A percentile compares a stretch with the other conserved stretches of the same genome.
Conservation (phyloP, 2,797 vertebrate species). For the Antennarius maculatus region DNA sequence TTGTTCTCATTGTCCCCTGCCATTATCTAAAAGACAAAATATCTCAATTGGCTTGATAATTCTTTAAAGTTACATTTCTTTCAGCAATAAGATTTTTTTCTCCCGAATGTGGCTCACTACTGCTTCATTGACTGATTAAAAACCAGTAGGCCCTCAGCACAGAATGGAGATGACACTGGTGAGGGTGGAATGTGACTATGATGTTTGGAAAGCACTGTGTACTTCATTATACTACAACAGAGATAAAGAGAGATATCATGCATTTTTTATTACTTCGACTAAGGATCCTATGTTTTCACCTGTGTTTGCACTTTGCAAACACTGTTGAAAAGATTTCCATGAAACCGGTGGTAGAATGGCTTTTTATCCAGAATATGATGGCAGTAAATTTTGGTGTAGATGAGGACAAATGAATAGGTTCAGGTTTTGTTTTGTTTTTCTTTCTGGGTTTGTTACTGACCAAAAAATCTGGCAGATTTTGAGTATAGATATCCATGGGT, state of each 20-base stretch:
- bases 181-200: constrained; percentile 37
- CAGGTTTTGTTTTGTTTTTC: no score
- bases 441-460: no score
- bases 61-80: constrained; percentile 10
- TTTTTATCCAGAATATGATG: no score
- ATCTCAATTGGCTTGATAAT: constrained; percentile 4
- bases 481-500: no score
- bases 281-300: no score
- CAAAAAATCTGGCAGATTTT: no score
- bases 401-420: no score
- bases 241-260: constrained; percentile 25
- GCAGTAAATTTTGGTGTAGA: no score
- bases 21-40: constrained; percentile 9
- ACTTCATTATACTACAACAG: constrained; percentile 16
- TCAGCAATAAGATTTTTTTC: neutral
- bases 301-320: no score
- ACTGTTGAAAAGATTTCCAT: no score
- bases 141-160: constrained; percentile 13
- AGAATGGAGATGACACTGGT: constrained; percentile 41
- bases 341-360: no score
- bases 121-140: constrained; percentile 8
- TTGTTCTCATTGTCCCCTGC: neutral
- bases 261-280: constrained; percentile 11
- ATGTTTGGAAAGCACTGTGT: constrained; percentile 47
- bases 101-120: constrained; percentile 20